Percentiles rank a stretch among this genome's conserved stretches.
These are phyloP conservation scores for Rhynchomys soricoides DNA, from an alignment of 2,113 vertebrate species.

Conservation along the genomic window DNA sequence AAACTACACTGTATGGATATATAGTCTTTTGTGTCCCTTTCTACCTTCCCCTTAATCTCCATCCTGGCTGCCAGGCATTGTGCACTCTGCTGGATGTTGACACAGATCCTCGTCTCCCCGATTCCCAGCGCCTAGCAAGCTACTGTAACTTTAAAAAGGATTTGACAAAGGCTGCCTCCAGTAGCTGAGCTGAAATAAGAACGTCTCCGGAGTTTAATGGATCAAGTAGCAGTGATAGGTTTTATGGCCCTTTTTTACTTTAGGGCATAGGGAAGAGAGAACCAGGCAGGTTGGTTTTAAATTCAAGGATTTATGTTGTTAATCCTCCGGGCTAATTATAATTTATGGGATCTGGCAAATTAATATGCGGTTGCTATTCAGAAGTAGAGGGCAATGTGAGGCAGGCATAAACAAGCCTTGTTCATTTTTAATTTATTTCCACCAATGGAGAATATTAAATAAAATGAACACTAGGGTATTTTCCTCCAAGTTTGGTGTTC, in stretches of 20 bases:
- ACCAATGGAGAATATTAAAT: conserved; percentile 90
- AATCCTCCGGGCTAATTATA: conserved; percentile 92
- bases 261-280: conserved; percentile 89
- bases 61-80: conserved; percentile 37
- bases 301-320: conserved; percentile 92
- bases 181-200: conserved; percentile 86
- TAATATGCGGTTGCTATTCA: conserved; percentile 91
- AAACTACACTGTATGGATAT: not conserved
- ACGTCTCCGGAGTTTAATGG: conserved; percentile 89
- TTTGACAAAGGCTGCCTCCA: conserved; percentile 82
- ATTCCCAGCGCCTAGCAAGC: conserved; percentile 70
- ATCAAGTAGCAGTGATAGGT: conserved; percentile 89
- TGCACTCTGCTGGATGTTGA: not conserved
- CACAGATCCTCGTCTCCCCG: conserved; percentile 62
- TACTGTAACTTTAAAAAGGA: conserved; percentile 87
- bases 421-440: conserved; percentile 91
- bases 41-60: not conserved
- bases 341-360: conserved; percentile 92
- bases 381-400: conserved; percentile 85
- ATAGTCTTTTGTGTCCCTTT: not conserved
- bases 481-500: conserved; percentile 84
- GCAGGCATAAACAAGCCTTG: conserved; percentile 91
- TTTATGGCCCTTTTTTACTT: conserved; percentile 91
- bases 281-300: conserved; percentile 90
- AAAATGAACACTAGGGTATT: conserved; percentile 87